Percentiles rank a stretch among this genome's conserved stretches.
These are phyloP conservation scores for Baccha elongata DNA, from an alignment of 2,888 invertebrate species.

Conservation along the genomic window DNA sequence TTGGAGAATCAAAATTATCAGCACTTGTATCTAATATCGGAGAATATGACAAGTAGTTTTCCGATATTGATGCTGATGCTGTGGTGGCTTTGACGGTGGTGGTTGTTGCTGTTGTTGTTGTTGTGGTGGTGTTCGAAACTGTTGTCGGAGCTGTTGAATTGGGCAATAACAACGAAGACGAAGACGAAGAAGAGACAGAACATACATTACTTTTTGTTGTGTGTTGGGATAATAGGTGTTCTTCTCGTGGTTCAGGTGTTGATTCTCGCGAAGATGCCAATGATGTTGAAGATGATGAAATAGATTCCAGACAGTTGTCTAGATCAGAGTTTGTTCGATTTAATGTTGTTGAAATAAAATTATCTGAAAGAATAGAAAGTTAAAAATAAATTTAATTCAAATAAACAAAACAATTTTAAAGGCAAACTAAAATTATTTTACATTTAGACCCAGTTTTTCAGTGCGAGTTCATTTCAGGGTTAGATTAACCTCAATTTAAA, in stretches of 20 bases:
- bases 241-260: slow-evolving; percentile 75
- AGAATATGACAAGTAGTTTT: slow-evolving; percentile 57
- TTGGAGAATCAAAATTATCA: slow-evolving; percentile 68
- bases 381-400: too few relatives aligned
- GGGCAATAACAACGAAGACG: slow-evolving; percentile 24
- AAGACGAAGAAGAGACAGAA: slow-evolving; percentile 10
- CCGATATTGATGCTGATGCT: slow-evolving; percentile 20
- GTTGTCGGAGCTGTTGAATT: neutral
- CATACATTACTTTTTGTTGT: slow-evolving; percentile 28
- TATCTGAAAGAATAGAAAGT: slow-evolving; percentile 34
- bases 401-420: too few relatives aligned
- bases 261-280: slow-evolving; percentile 76
- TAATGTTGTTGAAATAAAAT: slow-evolving; percentile 59
- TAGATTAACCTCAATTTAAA: too few relatives aligned
- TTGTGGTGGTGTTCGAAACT: neutral
- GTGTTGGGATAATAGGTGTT: slow-evolving; percentile 42
- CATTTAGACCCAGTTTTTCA: too few relatives aligned
- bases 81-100: slow-evolving; percentile 32
- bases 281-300: slow-evolving; percentile 76
- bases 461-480: too few relatives aligned
- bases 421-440: too few relatives aligned
- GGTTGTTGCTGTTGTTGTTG: slow-evolving; percentile 19
- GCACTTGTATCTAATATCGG: slow-evolving; percentile 69
- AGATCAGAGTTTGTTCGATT: slow-evolving; percentile 75
- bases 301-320: slow-evolving; percentile 77